Base-by-base conservation (phyloP, 1,140 invertebrate genomes). In the Saxidomus purpurata region DNA sequence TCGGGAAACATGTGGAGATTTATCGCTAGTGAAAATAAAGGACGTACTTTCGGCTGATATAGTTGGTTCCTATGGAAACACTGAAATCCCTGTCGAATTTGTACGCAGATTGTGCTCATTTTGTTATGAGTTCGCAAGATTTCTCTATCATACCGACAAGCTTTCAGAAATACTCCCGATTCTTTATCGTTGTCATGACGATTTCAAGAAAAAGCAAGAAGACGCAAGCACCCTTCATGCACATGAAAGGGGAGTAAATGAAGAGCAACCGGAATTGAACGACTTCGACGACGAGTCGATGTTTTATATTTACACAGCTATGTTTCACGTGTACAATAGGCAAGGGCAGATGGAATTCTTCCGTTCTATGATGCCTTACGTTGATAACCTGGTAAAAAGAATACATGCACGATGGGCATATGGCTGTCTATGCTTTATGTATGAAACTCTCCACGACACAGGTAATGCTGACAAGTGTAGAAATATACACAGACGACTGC, bases 101-200 rank as follows among this genome's bases (percentile, higher is more conserved):
- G 22, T 76, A 31, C 13, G 0, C 3, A 34, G 19, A 9, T 43
- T 69, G 9, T 55, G 55, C 36, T 34, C 3, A 28, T 87, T 87
- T 49, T 67, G 55, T 36, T 43, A 47, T 40, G 43, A 79, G 17
- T 80, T 79, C 63, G 86, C 76, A n/a, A 43, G 8, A 19, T 87
- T 80, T 36, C 86, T 87, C 9, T 59, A 34, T 17, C 15, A 43
- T 8, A 43, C 79, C 36, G 19, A 69, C n/a, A 87, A 80, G 38
- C 25, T 34, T 28, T 80, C 74, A 22, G 55, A 67, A 0, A 71
- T 71, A 28, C 38, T 80, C 2, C 86, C 52, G 47, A 38, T 87
- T 22, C 43, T 87, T 9, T 47, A 80, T n/a, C 40, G 31, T 80
- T 87, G 86, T 25, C 74, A 80, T 69, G 31, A 36, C n/a, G 36